Conservation (phyloP, 2,888 invertebrate species). For the Drosophila affinis region DNA sequence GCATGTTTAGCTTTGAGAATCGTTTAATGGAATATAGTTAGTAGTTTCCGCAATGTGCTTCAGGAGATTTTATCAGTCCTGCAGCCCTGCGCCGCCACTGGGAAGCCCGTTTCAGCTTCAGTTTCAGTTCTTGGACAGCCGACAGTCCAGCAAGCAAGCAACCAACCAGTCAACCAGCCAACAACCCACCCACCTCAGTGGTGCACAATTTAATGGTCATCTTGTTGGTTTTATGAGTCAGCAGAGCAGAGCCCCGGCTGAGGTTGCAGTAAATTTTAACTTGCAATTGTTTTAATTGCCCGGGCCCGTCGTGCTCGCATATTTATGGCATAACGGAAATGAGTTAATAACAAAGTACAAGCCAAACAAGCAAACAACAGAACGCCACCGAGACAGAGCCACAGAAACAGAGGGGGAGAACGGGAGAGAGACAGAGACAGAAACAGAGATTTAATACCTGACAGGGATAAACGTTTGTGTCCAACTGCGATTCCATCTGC, state of each 20-base stretch:
- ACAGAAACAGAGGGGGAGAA: slow-evolving; percentile 4
- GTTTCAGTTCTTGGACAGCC: not conserved
- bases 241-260: slow-evolving; percentile 53
- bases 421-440: slow-evolving; percentile 6
- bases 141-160: not conserved
- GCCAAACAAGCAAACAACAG: slow-evolving; percentile 44
- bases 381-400: slow-evolving; percentile 30
- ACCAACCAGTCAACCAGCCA: not conserved
- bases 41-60: slow-evolving; percentile 10
- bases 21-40: slow-evolving; percentile 2
- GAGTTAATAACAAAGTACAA: slow-evolving; percentile 78
- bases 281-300: slow-evolving; percentile 77
- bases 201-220: slow-evolving; percentile 62
- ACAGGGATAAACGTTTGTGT: slow-evolving; percentile 75
- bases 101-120: not conserved
- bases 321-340: slow-evolving; percentile 79
- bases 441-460: slow-evolving; percentile 71
- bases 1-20: slow-evolving; percentile 9
- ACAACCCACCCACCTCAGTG: slow-evolving; percentile 26
- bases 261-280: slow-evolving; percentile 75
- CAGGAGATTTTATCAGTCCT: not conserved
- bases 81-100: too few relatives aligned
- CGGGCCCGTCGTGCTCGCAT: slow-evolving; percentile 75
- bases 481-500: slow-evolving; percentile 36
- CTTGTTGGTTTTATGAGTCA: slow-evolving; percentile 74